Evolutionary conservation across 2,113 vertebrate species (phyloP), one percentile per base, ranked within the genome.

Genomic region (Zeus faber): DNA sequence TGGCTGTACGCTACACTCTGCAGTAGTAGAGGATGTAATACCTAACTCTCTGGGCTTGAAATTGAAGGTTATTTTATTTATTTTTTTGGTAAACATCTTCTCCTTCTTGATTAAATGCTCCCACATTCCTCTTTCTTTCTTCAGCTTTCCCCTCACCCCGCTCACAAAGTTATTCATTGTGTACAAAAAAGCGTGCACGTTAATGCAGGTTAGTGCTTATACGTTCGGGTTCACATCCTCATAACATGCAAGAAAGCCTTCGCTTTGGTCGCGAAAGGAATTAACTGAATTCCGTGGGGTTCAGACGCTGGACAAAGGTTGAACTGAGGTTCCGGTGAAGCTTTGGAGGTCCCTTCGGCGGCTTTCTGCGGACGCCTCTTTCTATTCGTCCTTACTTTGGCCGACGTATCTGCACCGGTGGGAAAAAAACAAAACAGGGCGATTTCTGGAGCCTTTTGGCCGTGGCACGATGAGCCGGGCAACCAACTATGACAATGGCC

Each of bases 271-370:
- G 62, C 54, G 70, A 73, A 75, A 78, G 65, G 79, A 77, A 77
- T 81, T 65, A 72, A 31, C 55, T 58, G 68, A 68, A 85, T 83
- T 79, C 75, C 63, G 56, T 1, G 5, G 79, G 62, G 78, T 83
- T 81, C 79, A 82, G 51, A 70, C 65, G 44, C 8, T 80, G 74
- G 65, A 84, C 72, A 83, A 83, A 82, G 76, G 76, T 79, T 74
- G 72, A 70, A 47, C 20, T 26, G 48, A 81, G 58, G 67, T 74
- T 77, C 58, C 26, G 0, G 14, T 72, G 58, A 70, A 72, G 72
- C 50, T 76, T 44, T 29, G 27, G 27, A 14, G 33, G n/a, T n/a
- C 33, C 13, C 33, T 46, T 68, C 48, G 62, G 70, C 62, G 22
- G 23, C 10, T 40, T 33, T 47, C 33, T 35, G n/a, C 6, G 33